Base-by-base conservation (phyloP, 2,888 invertebrate genomes). In the Erebia epiphron region DNA sequence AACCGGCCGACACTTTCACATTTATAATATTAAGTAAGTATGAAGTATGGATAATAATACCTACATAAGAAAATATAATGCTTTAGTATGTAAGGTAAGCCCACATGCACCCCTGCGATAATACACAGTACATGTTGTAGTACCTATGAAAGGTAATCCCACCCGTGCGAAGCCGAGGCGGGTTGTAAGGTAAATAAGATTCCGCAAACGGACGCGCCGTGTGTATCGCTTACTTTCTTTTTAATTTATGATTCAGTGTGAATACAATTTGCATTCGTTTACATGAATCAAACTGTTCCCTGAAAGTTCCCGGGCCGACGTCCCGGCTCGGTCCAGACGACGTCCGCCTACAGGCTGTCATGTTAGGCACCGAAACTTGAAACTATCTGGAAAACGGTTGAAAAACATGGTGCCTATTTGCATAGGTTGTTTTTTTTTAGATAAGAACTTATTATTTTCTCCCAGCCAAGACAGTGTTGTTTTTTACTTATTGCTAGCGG, bases 181-280 rank as follows among this genome's bases (percentile, higher is more conserved):
- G 43, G 9, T 8, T 9, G 9, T 10, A 43, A 2, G 11, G 46
- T 11, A 46, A 10, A 46, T 46, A 11, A 13, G 11, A 46, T 13
- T 46, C 46, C 0, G 46, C 46, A 65, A 70, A 70, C 70, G 57
- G 57, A 35, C 41, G 26, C 61, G 46, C 75, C 49, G 73, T 79
- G 70, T 78, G 78, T 78, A 72, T 50, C 65, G 43, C 16, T 26
- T 58, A 75, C 72, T 76, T 73, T 35, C 35, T 35, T 35, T 35
- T 76, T 76, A 76, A 79, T 77, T 77, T 78, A 76, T 76, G 79
- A 78, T 78, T 77, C 78, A 73, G 72, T 74, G 73, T 70, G 80
- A 78, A 80, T 79, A 75, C 73, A 77, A 80, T 83, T 82, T 81
- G 76, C 82, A 82, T 79, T 78, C 74, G 79, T 83, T 81, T 81